Evolutionary conservation across 2,113 vertebrate species (phyloP).

Genomic region (Odobenus rosmarus): DNA sequence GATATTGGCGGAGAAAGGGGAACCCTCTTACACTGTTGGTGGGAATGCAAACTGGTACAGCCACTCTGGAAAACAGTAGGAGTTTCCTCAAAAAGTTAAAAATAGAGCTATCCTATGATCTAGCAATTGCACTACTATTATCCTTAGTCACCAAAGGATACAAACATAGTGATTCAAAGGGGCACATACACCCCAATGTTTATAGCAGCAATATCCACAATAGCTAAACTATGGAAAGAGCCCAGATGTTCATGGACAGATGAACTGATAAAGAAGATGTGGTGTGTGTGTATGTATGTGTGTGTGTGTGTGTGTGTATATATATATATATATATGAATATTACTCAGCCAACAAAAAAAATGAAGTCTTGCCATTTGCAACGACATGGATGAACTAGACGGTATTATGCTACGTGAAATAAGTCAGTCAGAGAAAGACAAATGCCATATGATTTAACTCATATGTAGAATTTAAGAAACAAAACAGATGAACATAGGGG

Average conservation of each 20-base stretch:
- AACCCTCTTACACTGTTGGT: not conserved
- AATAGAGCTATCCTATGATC: not conserved
- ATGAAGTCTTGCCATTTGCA: not conserved
- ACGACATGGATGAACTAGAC: not conserved
- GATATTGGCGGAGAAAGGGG: not conserved
- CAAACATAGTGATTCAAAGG: not conserved
- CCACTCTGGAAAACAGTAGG: not conserved
- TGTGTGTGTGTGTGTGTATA: no score
- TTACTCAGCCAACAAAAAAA: not conserved
- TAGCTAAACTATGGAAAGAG: not conserved
- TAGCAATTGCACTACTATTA: not conserved
- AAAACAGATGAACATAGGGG: not conserved
- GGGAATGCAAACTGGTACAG: not conserved
- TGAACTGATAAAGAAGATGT: not conserved
- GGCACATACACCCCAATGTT: not conserved
- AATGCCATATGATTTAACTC: not conserved
- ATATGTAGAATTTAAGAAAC: not conserved
- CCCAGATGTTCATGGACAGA: not conserved
- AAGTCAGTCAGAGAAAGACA: not conserved
- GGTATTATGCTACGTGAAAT: not conserved
- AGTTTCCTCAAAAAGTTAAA: not conserved
- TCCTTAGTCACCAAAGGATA: not conserved
- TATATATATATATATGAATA: not conserved
- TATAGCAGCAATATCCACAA: not conserved
- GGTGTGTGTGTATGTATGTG: no score